These are phyloP conservation scores for Aphelocoma californica DNA, from an alignment of 2,797 vertebrate species.

Conservation along the genomic window DNA sequence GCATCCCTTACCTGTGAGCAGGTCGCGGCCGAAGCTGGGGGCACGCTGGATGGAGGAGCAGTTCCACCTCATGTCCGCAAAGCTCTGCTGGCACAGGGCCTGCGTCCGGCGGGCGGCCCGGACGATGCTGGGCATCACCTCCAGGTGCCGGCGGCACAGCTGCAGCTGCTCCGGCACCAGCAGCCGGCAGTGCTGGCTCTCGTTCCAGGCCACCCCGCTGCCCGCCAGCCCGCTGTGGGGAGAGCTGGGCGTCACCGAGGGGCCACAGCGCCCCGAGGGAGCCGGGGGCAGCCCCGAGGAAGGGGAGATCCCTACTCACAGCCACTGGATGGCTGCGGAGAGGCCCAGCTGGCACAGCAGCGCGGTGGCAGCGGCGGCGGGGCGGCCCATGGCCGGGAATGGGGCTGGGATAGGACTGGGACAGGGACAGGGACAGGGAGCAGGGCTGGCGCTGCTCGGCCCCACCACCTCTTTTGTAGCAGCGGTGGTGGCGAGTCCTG, in stretches of 20 bases:
- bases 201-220: slow-evolving; percentile 73
- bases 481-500: background rate
- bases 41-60: slow-evolving; percentile 75
- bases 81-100: slow-evolving; percentile 68
- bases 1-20: slow-evolving; percentile 55
- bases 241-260: background rate
- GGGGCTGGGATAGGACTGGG: background rate
- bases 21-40: slow-evolving; percentile 74
- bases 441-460: background rate
- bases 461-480: background rate
- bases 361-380: background rate
- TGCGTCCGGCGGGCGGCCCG: slow-evolving; percentile 69
- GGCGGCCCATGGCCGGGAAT: background rate
- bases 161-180: slow-evolving; percentile 73
- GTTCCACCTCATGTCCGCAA: slow-evolving; percentile 79
- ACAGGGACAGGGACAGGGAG: background rate
- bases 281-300: background rate
- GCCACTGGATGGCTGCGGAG: slow-evolving; percentile 54
- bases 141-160: slow-evolving; percentile 77
- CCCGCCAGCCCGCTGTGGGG: slow-evolving; percentile 68
- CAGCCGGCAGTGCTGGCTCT: slow-evolving; percentile 76
- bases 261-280: background rate
- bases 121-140: slow-evolving; percentile 77
- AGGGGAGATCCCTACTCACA: slow-evolving; percentile 36
- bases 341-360: slow-evolving; percentile 39